Evolutionary conservation across 2,888 invertebrate species (phyloP), one percentile per base, ranked within the genome.

Genomic region (Trichogramma evanescens): DNA sequence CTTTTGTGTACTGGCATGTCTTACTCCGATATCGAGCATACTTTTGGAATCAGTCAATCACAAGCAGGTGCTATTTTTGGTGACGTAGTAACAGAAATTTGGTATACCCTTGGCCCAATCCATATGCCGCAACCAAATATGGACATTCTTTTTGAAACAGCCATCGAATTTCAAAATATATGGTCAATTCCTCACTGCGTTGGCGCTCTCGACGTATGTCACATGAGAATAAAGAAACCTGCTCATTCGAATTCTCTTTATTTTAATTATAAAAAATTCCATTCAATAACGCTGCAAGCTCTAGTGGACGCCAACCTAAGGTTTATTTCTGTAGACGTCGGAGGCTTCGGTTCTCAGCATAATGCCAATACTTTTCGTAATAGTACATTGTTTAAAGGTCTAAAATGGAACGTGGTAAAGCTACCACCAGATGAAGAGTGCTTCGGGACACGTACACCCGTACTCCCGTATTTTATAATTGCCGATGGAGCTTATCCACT

Each of bases 111-210:
- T 1, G 8, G 40, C 6, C 50, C 64, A 26, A 7, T 59, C n/a
- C 61, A 64, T 10, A 64, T 64, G 56, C 59, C 51, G 42, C 50
- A 62, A 39, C 64, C 61, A 45, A 53, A 54, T 39, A 45, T 40
- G 40, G 50, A 46, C 8, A 6, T 59, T 6, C 51, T 62, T 46
- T 9, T 26, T 48, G 39, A 59, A 10, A 64, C 60, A 40, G 50
- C 64, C 4, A n/a, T 55, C 10, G 13, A 58, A 13, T 64, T 64
- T 39, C n/a, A 53, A n/a, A 40, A 4, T 1, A 43, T n/a, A 44
- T 61, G 56, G 60, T 39, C 48, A 5, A 54, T 62, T 9, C 62
- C 64, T 1, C 59, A 64, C 41, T 62, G 64, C 46, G 8, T 59
- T 8, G 62, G 59, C n/a, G 54, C 56, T 5, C 50, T 59, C 4